Evolutionary conservation across 1,140 invertebrate species (phyloP), one percentile per base, ranked within the genome.

Genomic region (Bursaphelenchus mucronatus): DNA sequence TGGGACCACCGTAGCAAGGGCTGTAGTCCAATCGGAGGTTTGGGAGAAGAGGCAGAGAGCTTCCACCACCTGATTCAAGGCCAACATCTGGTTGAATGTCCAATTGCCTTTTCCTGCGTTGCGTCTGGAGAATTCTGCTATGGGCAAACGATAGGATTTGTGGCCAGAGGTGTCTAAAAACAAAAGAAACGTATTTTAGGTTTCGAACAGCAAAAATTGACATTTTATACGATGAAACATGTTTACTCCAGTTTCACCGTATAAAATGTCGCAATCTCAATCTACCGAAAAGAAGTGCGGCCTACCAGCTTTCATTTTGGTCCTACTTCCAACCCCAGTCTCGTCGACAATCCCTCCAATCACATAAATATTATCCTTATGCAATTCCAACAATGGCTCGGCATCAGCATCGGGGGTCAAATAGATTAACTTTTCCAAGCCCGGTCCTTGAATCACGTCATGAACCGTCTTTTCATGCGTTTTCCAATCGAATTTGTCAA

Each of bases 331-430:
- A 19, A n/a, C 13, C 19, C 63, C 63, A 15, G 63, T 68, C 39
- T 64, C 63, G 21, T 64, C 63, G 10, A 64, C 63, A 21, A 64
- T 64, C n/a, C 63, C 63, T 11, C 63, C 63, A 56, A 64, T 64
- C 39, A 64, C 63, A 56, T 64, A 64, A 19, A n/a, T 15, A 55
- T 30, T n/a, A 10, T 68, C 15, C n/a, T 15, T 30, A 4, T 4
- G 1, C 13, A 69, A 13, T 17, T 15, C 39, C 39, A 58, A 10
- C 13, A 64, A 41, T 3, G 63, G 63, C 10, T 64, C 64, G 11
- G n/a, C n/a, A n/a, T 40, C 19, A 30, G 65, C 58, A 67, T 64
- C 63, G n/a, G 63, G 63, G 44, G 64, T 64, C 63, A 68, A 17
- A 19, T 68, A 63, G 40, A 63, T 50, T 5, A 61, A n/a, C 58